Evolutionary conservation across 23 tunicate species (phyloP).

Genomic region (Ascidia mentula): DNA sequence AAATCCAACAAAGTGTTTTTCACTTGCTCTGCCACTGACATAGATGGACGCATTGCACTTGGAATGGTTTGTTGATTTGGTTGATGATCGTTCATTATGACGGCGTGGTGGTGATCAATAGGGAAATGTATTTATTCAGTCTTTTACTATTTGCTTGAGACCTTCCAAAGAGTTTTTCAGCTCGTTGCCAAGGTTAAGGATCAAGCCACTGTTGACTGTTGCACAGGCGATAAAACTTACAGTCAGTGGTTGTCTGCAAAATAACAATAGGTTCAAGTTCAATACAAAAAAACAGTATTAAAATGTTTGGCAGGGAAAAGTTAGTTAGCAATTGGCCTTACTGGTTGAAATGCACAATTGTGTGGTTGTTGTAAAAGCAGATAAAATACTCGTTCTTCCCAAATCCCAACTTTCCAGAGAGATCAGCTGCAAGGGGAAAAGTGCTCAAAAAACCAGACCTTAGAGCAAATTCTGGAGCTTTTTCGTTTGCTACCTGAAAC

Average conservation of each 20-base stretch:
- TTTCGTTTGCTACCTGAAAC: conserved; percentile 57
- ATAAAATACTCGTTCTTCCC: conserved; percentile 63
- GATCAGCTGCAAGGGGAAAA: conserved; percentile 71
- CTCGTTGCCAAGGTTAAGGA: conserved; percentile 61
- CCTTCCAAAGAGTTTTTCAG: conserved; percentile 49
- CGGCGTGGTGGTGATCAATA: not conserved
- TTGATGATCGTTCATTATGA: not conserved
- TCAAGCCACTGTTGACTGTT: conserved; percentile 54
- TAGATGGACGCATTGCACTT: conserved; percentile 46
- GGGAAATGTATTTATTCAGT: conserved; percentile 11
- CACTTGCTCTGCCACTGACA: conserved; percentile 54
- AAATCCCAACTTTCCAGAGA: conserved; percentile 66
- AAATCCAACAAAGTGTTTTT: conserved; percentile 39
- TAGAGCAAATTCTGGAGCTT: conserved; percentile 80
- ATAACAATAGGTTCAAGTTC: too few species aligned
- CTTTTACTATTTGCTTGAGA: conserved; percentile 59
- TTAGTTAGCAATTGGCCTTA: not conserved
- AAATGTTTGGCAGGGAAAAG: not conserved
- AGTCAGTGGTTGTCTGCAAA: conserved; percentile 69
- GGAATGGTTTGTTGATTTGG: conserved; percentile 25
- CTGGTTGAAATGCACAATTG: conserved; percentile 65
- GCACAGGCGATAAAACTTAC: conserved; percentile 67
- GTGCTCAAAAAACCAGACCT: conserved; percentile 76
- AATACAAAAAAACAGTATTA: too few species aligned
- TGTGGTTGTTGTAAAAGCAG: conserved; percentile 54